Base-by-base conservation (phyloP, 2,888 invertebrate genomes). In the Lampropteryx suffumata region DNA sequence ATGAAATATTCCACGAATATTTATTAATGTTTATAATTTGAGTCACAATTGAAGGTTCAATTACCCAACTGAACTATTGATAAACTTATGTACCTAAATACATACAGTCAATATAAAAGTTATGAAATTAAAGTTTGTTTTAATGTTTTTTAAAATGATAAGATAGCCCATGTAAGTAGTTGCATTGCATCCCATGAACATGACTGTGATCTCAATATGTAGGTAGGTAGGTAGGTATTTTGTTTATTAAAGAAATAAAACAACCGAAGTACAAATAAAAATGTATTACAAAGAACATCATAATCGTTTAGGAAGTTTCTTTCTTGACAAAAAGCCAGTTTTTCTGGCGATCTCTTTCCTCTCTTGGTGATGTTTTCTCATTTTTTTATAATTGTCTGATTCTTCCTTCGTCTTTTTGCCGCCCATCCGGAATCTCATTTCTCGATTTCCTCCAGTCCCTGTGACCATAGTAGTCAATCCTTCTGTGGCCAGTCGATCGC, bases 401-500 rank as follows among this genome's bases (percentile, higher is more conserved):
- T 92, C 89, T 10, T 47, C 47, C 17, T 24, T 47, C 1, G 86
- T 80, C 57, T 92, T 92, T 57, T 89, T 88, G 59, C 92, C 92
- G 60, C 90, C 85, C 65, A 94, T 91, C 2, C 91, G 91, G 68
- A 96, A 97, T 12, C 94, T 94, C 94, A 97, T 95, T 84, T 96
- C 95, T 43, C 94, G 91, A 74, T 94, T 96, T 33, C 96, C 94
- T 84, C 64, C 94, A 85, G 58, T 92, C 69, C 69, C 93, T 69
- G 76, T 88, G 77, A 66, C 92, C 76, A 67, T 82, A 42, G 71
- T 87, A 1, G 83, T 77, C 27, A 85, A 83, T 34, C 91, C 91
- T 67, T 95, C 94, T 56, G 86, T 91, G 41, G 89, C 78, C 14
- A 97, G 79, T 64, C 97, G 90, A 57, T 97, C 96, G 17, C 94